Conservation (phyloP, 2,113 vertebrate genomes). For the Callipepla californica region DNA sequence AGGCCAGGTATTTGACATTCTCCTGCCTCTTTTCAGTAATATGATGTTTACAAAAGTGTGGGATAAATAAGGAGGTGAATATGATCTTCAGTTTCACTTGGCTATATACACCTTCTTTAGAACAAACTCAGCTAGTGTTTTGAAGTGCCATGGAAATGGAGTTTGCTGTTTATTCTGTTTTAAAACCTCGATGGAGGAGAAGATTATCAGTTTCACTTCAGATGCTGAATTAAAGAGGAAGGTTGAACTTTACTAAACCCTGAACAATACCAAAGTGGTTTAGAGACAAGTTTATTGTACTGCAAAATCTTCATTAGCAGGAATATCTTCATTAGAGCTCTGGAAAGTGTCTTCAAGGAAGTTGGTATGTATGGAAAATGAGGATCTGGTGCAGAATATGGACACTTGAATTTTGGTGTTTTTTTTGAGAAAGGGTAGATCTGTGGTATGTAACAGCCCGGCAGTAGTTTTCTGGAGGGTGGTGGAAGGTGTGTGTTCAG, state of each 20-base stretch:
- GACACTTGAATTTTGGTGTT: neutral
- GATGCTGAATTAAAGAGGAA: neutral
- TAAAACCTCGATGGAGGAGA: neutral
- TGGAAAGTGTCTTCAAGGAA: neutral
- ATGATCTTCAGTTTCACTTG: neutral
- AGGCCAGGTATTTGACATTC: neutral
- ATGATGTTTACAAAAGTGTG: neutral
- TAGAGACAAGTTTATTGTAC: neutral
- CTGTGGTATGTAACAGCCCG: neutral
- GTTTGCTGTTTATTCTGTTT: neutral
- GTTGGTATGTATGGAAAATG: neutral
- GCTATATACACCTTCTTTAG: neutral
- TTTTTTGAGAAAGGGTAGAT: neutral
- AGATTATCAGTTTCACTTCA: neutral
- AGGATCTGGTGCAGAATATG: neutral
- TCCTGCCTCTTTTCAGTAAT: neutral
- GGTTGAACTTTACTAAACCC: neutral
- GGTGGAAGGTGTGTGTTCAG: neutral
- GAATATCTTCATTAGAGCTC: neutral
- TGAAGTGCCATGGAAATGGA: neutral
- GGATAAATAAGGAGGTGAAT: neutral
- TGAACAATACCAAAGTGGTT: neutral
- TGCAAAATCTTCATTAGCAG: neutral
- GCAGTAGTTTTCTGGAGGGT: neutral
- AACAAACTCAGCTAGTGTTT: neutral